Percentiles rank a stretch among this genome's conserved stretches.
These are phyloP conservation scores for Automeris io DNA, from an alignment of 2,888 invertebrate species.

Conservation along the genomic window DNA sequence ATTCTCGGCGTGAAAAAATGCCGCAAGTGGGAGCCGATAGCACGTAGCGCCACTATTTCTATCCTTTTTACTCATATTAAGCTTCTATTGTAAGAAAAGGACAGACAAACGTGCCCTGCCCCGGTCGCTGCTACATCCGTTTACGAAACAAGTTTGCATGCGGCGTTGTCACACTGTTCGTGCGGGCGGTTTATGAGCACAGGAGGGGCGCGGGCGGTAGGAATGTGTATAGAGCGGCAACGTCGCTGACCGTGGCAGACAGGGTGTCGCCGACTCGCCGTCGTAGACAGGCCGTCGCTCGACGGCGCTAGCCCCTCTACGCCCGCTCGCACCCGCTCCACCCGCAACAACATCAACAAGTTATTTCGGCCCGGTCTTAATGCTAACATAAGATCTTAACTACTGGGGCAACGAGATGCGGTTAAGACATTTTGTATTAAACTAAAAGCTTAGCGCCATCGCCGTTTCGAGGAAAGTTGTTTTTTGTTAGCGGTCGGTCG, in stretches of 20 bases:
- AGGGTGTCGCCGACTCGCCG: conserved; percentile 94
- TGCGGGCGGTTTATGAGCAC: conserved; percentile 62
- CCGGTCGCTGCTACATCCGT: conserved; percentile 81
- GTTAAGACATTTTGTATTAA: conserved; percentile 44
- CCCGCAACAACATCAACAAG: conserved; percentile 74
- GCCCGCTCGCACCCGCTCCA: conserved; percentile 51
- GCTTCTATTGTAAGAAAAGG: conserved; percentile 34
- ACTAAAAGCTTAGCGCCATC: conserved; percentile 65
- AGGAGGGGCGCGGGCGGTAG: conserved; percentile 68
- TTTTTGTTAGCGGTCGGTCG: conserved; percentile 62
- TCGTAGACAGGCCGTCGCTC: conserved; percentile 88
- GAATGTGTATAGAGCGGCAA: conserved; percentile 79
- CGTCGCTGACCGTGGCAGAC: conserved; percentile 90
- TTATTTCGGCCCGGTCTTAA: conserved; percentile 65
- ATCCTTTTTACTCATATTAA: conserved; percentile 38
- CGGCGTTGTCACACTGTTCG: conserved; percentile 73
- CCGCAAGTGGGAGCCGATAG: conserved; percentile 79
- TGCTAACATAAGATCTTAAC: conserved; percentile 53
- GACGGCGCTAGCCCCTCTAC: conserved; percentile 65
- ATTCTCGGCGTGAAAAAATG: conserved; percentile 80
- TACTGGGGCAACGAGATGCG: conserved; percentile 29
- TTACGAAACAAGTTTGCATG: conserved; percentile 83
- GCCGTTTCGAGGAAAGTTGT: conserved; percentile 74
- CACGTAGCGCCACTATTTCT: conserved; percentile 73
- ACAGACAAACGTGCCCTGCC: conserved; percentile 56